Evolutionary conservation across 2,797 vertebrate genomes (phyloP), one percentile per base, ranked within the genome.

Genomic region (Neomorphus geoffroyi): DNA sequence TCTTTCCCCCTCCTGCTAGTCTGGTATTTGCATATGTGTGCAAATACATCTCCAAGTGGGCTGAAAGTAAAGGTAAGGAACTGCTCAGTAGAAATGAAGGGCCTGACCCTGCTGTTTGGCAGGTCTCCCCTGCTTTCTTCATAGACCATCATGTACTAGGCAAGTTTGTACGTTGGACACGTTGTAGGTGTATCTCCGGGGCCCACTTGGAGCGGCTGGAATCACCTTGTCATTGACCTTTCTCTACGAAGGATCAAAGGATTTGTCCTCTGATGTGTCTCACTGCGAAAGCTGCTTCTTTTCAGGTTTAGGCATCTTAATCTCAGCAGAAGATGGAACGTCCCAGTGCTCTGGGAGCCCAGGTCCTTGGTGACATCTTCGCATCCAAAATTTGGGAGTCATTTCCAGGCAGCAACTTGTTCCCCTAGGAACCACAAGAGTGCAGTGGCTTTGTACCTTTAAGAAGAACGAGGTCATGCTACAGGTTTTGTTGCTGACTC

Each of bases 361-460:
- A 48, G 27, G 12, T 92, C 7, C 21, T 35, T 71, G 73, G 26
- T 71, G 56, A 26, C 43, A 21, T 39, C 16, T 53, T 75, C 66
- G 45, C 41, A 62, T 69, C 58, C 56, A 57, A 53, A 74, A 60
- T 78, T 17, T 60, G 6, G 37, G 5, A 53, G 23, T 45, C 1
- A 18, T 61, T 82, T 95, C 80, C 0, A 0, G 61, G 21, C 6
- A 60, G 39, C 2, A 54, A 22, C 39, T 60, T 3, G 0, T n/a
- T 79, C 48, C 28, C 10, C 3, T 35, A 21, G 35, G 66, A 89
- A 8, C 17, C 2, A 0, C 5, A 12, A 11, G 26, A 79, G n/a
- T 24, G 13, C 30, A 39, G 35, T 50, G 61, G 48, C 30, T 39
- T 32, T 43, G 17, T 60, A 19, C 46, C 9, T 62, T 66, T 56